Evolutionary conservation across 2,888 invertebrate species (phyloP).

Genomic region (Osedax frankpressi): DNA sequence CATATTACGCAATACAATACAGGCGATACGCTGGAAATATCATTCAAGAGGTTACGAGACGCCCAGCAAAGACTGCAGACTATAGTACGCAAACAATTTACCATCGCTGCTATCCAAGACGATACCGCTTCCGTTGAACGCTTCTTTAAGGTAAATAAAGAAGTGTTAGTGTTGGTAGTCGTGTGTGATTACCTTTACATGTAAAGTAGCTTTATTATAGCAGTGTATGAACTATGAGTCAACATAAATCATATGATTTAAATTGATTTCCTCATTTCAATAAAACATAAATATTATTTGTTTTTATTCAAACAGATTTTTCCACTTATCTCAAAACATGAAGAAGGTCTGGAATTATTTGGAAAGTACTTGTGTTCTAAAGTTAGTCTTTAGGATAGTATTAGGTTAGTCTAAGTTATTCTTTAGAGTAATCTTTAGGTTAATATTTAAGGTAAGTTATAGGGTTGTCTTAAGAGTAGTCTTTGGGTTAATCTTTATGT

Average conservation of each 20-base stretch:
- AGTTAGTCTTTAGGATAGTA: slow-evolving; percentile 48
- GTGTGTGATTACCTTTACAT: no score
- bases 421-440: no score
- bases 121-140: slow-evolving; percentile 37
- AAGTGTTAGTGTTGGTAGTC: no score
- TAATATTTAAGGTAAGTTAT: no score
- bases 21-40: slow-evolving; percentile 60
- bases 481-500: no score
- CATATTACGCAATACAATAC: not conserved
- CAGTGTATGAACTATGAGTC: no score
- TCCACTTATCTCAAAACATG: slow-evolving; percentile 78
- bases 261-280: no score
- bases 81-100: slow-evolving; percentile 58
- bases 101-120: slow-evolving; percentile 27
- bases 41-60: slow-evolving; percentile 61
- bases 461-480: no score
- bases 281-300: no score
- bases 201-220: no score
- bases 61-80: slow-evolving; percentile 60
- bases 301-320: slow-evolving; percentile 67
- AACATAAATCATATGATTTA: no score
- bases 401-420: no score
- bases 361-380: slow-evolving; percentile 72
- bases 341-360: slow-evolving; percentile 75
- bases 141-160: slow-evolving; percentile 68